Evolutionary conservation across 2,888 invertebrate genomes (phyloP).

Genomic region (Diabrotica balteata): DNA sequence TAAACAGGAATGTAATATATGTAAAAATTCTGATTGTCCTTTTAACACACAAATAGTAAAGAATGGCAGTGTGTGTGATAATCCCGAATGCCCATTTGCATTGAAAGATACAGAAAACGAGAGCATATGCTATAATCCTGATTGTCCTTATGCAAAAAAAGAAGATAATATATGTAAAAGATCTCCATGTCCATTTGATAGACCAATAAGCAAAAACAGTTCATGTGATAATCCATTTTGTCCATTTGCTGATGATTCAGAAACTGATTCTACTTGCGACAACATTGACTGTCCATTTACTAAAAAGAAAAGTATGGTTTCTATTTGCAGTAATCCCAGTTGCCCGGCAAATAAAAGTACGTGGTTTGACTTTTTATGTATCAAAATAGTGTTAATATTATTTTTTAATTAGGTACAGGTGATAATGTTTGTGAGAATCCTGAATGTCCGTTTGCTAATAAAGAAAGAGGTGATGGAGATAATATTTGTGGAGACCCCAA

Average conservation of each 20-base stretch:
- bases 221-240: conserved; percentile 37
- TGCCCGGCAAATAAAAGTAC: conserved; percentile 33
- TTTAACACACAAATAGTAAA: neutral
- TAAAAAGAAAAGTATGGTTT: neutral
- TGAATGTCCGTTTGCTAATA: conserved; percentile 35
- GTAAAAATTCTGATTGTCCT: neutral
- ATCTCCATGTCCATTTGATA: conserved; percentile 38
- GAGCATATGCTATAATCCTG: conserved; percentile 26
- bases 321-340: conserved; percentile 35
- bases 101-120: conserved; percentile 5
- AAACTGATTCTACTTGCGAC: conserved; percentile 30
- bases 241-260: conserved; percentile 24
- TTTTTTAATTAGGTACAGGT: no score
- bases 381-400: no score
- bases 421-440: conserved; percentile 37
- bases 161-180: conserved; percentile 22
- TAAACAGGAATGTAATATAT: neutral
- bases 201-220: neutral
- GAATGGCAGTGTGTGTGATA: conserved; percentile 34
- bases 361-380: no score
- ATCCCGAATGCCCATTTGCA: conserved; percentile 39
- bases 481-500: conserved; percentile 1
- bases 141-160: conserved; percentile 31
- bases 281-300: conserved; percentile 40
- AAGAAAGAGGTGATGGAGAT: conserved; percentile 9